Evolutionary conservation across 2,888 invertebrate species (phyloP).

Genomic region (Watsonalla binaria): DNA sequence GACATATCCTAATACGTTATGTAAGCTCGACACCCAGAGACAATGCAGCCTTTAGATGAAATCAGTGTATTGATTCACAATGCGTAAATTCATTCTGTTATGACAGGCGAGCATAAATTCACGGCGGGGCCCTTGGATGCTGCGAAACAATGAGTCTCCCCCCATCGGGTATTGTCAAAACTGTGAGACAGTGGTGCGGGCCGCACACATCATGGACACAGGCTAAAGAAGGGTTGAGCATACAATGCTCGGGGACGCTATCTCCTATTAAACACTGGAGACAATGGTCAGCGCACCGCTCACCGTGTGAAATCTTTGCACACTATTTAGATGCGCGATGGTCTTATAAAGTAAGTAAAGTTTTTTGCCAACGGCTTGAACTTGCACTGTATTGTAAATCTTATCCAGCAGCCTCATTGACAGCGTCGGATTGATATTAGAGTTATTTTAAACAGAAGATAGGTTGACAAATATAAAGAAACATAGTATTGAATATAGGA

Average conservation of each 20-base stretch:
- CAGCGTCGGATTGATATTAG: too few relatives aligned
- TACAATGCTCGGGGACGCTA: constrained; percentile 50
- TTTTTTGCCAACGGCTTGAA: not conserved
- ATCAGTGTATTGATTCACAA: constrained; percentile 76
- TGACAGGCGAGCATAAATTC: constrained; percentile 77
- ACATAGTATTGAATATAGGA: not conserved
- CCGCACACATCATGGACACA: constrained; percentile 59
- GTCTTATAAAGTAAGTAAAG: constrained; percentile 31
- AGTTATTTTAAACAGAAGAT: not conserved
- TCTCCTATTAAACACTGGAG: constrained; percentile 64
- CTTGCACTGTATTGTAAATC: not conserved
- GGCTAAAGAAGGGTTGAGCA: constrained; percentile 58
- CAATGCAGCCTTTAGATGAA: constrained; percentile 68
- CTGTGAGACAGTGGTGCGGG: constrained; percentile 66
- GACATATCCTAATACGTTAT: constrained; percentile 65
- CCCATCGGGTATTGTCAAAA: constrained; percentile 56
- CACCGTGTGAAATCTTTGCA: constrained; percentile 65
- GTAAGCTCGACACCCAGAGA: constrained; percentile 69
- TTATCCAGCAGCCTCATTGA: too few relatives aligned
- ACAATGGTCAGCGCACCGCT: constrained; percentile 63
- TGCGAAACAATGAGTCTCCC: constrained; percentile 69
- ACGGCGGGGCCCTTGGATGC: constrained; percentile 71
- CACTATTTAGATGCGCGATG: constrained; percentile 31
- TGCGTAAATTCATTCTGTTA: constrained; percentile 76
- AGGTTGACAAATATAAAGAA: not conserved